Percentiles rank a stretch among this genome's conserved stretches.
Conservation (phyloP, 2,113 vertebrate genomes). For the Peromyscus californicus region DNA sequence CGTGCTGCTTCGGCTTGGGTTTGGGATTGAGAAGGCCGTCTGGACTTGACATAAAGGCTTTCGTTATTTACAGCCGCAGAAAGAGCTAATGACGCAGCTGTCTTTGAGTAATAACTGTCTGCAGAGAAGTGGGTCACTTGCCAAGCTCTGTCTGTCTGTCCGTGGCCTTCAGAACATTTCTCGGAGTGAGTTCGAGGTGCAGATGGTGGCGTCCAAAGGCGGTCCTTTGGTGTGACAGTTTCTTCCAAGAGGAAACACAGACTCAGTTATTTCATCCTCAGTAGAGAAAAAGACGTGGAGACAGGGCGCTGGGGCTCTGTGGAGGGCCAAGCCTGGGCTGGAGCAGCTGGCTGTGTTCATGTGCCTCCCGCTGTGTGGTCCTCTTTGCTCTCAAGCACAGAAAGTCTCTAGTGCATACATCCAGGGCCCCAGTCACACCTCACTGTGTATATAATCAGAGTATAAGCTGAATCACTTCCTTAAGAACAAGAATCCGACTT, state of each 20-base stretch:
- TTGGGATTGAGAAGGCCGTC: not conserved
- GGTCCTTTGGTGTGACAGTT: constrained; percentile 30
- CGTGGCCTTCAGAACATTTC: not conserved
- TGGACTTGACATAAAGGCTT: constrained; percentile 28
- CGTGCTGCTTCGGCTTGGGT: not conserved
- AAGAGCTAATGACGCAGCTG: constrained; percentile 7
- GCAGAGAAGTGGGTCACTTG: not conserved
- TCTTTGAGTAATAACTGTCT: constrained; percentile 50
- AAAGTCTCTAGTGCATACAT: not conserved
- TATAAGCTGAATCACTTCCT: not conserved
- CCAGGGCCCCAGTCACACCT: not conserved
- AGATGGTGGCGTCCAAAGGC: not conserved
- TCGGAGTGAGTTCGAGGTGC: not conserved
- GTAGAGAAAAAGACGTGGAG: not conserved
- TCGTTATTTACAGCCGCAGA: constrained; percentile 35
- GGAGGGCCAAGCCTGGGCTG: not conserved
- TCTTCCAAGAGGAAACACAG: constrained; percentile 24
- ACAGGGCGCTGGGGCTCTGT: not conserved
- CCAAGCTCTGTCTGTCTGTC: not conserved
- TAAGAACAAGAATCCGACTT: constrained; percentile 17
- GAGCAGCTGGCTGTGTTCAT: not conserved
- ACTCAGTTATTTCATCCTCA: constrained; percentile 16
- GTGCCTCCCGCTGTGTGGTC: not conserved
- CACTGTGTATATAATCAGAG: not conserved
- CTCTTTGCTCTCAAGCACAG: constrained; percentile 17